Conservation (phyloP, 2,797 vertebrate genomes). For the Octomys mimax region DNA sequence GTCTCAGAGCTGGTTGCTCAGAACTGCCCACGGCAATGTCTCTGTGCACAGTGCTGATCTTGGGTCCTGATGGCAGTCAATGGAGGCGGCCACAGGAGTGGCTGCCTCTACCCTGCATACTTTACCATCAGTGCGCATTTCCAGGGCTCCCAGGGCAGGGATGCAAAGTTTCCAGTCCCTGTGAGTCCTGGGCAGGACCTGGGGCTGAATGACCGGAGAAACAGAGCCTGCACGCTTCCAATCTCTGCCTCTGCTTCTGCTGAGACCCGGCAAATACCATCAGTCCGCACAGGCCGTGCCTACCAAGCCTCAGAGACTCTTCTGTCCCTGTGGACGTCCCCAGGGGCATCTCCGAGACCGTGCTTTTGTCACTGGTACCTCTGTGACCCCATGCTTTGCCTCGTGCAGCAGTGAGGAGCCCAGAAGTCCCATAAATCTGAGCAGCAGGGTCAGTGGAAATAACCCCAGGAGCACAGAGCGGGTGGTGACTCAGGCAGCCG, state of each 20-base stretch:
- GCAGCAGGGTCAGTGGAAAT: rapidly evolving
- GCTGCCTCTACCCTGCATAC: neutral
- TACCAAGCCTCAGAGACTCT: neutral
- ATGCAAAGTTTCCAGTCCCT: neutral
- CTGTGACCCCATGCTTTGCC: neutral
- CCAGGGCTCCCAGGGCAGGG: neutral
- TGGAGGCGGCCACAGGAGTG: neutral
- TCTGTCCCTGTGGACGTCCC: rapidly evolving
- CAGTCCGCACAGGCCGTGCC: neutral
- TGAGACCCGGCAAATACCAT: neutral
- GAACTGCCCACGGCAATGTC: neutral
- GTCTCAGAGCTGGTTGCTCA: rapidly evolving
- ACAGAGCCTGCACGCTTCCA: too few relatives aligned
- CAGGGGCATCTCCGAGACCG: neutral
- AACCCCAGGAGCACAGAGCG: rapidly evolving
- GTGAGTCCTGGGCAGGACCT: neutral
- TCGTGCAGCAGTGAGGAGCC: neutral
- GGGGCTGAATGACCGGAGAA: neutral
- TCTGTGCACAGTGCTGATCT: neutral
- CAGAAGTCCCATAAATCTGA: too few relatives aligned
- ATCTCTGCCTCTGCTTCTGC: rapidly evolving
- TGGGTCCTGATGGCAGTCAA: rapidly evolving
- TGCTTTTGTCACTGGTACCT: neutral
- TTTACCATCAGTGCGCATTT: rapidly evolving
- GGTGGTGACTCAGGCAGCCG: rapidly evolving